Evolutionary conservation across 2,888 invertebrate species (phyloP).

Genomic region (Drosophila peninsularis): DNA sequence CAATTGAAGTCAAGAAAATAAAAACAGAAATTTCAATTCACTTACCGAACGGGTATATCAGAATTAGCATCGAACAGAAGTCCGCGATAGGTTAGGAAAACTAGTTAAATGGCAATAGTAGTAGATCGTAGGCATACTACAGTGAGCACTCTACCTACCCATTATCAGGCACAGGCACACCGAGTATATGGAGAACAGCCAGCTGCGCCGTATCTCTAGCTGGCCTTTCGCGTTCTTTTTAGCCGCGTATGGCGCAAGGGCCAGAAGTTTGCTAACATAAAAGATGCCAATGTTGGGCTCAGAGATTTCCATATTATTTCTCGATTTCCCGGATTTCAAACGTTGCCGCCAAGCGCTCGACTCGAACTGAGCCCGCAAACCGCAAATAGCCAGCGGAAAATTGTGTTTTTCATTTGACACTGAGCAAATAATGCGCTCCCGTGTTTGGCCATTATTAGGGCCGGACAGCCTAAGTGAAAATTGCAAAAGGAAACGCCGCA

Average conservation of each 20-base stretch:
- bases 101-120: constrained; percentile 35
- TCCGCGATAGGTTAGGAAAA: constrained; percentile 83
- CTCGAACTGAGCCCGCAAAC: constrained; percentile 20
- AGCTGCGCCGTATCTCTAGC: constrained; percentile 77
- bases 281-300: constrained; percentile 82
- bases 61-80: constrained; percentile 83
- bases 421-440: constrained; percentile 68
- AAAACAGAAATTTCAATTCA: neutral
- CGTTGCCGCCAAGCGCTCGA: constrained; percentile 31
- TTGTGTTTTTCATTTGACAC: constrained; percentile 54
- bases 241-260: constrained; percentile 82
- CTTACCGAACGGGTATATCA: constrained; percentile 82
- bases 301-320: constrained; percentile 81
- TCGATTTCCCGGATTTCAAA: neutral
- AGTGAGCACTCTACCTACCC: constrained; percentile 64
- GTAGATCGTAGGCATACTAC: too few species aligned
- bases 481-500: neutral
- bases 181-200: constrained; percentile 81
- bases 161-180: constrained; percentile 71
- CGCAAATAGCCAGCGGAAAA: constrained; percentile 38
- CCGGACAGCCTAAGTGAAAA: constrained; percentile 47
- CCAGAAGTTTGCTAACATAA: constrained; percentile 81
- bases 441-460: constrained; percentile 72
- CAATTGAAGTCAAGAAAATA: too few species aligned
- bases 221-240: constrained; percentile 74